Percentiles rank a stretch among this genome's conserved stretches.
Evolutionary conservation across 2,113 vertebrate genomes (phyloP).

Genomic region (Gallinago jamesoni): DNA sequence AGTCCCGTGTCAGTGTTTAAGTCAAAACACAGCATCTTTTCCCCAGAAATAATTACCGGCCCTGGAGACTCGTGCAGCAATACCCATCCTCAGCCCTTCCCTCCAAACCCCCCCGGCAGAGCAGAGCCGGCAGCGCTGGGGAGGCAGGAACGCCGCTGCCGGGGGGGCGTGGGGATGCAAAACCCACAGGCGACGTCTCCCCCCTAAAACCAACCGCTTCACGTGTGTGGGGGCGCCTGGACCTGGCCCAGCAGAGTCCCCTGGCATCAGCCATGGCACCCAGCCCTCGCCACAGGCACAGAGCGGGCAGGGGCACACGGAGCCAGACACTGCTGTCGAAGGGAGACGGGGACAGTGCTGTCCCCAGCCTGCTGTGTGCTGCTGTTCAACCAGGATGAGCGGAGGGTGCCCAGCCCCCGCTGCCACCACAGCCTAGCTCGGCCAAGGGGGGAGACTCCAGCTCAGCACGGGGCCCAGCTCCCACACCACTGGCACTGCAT

Average conservation of each 20-base stretch:
- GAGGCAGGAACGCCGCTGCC: neutral
- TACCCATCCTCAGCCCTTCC: neutral
- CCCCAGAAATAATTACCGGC: neutral
- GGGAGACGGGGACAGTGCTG: neutral
- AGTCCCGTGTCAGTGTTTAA: slow-evolving; percentile 20
- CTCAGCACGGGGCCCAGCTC: neutral
- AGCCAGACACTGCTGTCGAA: neutral
- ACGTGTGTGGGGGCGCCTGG: fast-evolving
- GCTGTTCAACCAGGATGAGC: fast-evolving
- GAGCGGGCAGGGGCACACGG: neutral
- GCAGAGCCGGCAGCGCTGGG: neutral
- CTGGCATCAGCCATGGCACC: neutral
- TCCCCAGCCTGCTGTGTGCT: neutral
- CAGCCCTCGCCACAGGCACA: fast-evolving
- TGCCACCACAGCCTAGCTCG: neutral
- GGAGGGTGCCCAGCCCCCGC: neutral
- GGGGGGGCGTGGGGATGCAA: fast-evolving
- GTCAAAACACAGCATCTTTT: slow-evolving; percentile 31
- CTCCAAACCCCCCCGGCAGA: neutral
- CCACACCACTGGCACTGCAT: fast-evolving
- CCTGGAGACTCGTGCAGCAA: neutral
- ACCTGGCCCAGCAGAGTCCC: neutral
- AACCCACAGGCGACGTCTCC: fast-evolving
- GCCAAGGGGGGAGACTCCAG: neutral
- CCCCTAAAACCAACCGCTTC: neutral